Percentiles rank a stretch among this genome's conserved stretches.
phyloP scores from a whole-genome alignment of 2,113 vertebrate genomes.

The Marmota monax region DNA sequence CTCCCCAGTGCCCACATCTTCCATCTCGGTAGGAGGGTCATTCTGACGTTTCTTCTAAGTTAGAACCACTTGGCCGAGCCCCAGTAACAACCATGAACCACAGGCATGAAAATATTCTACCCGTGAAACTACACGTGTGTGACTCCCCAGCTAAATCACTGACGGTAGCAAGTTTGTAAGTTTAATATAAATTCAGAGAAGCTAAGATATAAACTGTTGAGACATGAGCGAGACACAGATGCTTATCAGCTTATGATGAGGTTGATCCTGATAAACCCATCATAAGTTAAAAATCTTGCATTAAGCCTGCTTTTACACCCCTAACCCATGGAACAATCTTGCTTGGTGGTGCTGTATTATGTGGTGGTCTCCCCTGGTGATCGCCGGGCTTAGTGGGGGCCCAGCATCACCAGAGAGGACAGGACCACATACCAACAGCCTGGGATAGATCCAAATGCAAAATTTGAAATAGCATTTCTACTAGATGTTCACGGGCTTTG shows the following conservation, averaged over 20 bases:
- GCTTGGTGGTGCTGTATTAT: not conserved
- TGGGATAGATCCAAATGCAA: not conserved
- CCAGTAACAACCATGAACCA: not conserved
- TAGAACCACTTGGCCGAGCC: not conserved
- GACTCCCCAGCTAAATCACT: constrained; percentile 12
- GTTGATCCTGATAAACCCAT: not conserved
- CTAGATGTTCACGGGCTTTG: not conserved
- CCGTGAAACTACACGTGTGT: constrained; percentile 20
- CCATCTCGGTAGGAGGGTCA: not conserved
- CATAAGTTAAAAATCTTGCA: not conserved
- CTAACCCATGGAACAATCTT: too few relatives aligned
- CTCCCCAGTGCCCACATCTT: not conserved
- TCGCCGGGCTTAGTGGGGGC: rapidly evolving
- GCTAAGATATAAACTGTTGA: not conserved
- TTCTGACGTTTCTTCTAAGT: not conserved
- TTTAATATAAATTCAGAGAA: constrained; percentile 24
- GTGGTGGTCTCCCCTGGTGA: not conserved
- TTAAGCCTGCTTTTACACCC: not conserved
- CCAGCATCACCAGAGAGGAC: not conserved
- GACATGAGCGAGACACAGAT: not conserved
- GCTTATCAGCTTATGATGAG: not conserved
- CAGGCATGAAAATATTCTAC: not conserved
- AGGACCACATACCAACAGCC: not conserved
- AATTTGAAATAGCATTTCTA: not conserved
- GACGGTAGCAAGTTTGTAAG: not conserved